Conservation (phyloP, 2,888 invertebrate species). For the Sicus ferrugineus region DNA sequence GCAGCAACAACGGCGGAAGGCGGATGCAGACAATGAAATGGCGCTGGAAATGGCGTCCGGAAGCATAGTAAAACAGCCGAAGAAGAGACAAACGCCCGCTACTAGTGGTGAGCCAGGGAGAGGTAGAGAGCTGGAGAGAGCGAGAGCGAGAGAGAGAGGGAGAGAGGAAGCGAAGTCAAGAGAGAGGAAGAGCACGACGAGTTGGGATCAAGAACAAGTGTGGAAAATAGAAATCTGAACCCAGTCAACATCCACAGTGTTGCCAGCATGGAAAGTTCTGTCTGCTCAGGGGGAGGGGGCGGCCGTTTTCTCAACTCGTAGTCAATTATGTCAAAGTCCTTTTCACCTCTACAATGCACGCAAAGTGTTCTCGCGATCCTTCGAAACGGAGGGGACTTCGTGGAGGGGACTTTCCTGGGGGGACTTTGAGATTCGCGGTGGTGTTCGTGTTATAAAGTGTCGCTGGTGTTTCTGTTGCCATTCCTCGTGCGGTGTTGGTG, state of each 20-base stretch:
- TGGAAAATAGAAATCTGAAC: background rate
- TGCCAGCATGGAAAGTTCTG: background rate
- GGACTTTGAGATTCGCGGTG: no score
- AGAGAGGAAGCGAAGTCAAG: background rate
- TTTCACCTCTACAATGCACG: no score
- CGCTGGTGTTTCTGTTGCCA: background rate
- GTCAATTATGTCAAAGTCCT: constrained; percentile 23
- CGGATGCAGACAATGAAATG: constrained; percentile 31
- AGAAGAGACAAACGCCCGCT: background rate
- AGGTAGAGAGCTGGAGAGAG: background rate
- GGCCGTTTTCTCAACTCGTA: background rate
- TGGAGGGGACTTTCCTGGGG: no score
- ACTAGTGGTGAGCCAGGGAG: no score
- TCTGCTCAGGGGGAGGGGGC: background rate
- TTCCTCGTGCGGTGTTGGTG: background rate
- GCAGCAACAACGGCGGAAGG: constrained; percentile 16
- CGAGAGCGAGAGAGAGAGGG: background rate
- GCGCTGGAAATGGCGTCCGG: constrained; percentile 31
- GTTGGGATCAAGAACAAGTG: background rate
- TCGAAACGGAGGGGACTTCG: no score
- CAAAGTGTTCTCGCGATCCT: no score
- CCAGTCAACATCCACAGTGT: background rate
- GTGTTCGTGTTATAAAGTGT: no score
- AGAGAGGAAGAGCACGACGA: background rate
- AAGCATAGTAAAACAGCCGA: no score